Conservation (phyloP, 2,797 vertebrate species). For the Vipera latastei region DNA sequence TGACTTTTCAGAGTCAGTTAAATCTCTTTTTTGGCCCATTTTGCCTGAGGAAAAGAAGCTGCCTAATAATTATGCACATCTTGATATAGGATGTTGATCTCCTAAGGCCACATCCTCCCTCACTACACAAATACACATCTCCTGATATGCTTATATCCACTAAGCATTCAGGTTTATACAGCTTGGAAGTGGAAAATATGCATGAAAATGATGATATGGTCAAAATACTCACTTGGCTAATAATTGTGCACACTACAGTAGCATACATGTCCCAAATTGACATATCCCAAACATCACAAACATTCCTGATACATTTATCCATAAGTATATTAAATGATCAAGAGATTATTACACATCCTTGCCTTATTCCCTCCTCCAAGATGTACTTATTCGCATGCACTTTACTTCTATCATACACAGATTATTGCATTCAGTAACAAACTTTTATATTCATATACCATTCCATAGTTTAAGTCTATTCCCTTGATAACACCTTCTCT, state of each 20-base stretch:
- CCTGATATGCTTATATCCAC: too few relatives aligned
- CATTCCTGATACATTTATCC: background rate
- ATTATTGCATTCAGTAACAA: background rate
- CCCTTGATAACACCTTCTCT: background rate
- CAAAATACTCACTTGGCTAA: too few relatives aligned
- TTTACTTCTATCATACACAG: background rate
- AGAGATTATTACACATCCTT: background rate
- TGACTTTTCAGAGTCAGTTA: too few relatives aligned
- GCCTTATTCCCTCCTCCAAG: background rate
- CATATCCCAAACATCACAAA: background rate
- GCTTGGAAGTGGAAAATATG: too few relatives aligned
- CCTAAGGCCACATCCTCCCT: too few relatives aligned
- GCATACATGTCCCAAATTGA: background rate
- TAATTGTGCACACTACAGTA: background rate
- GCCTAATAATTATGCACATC: too few relatives aligned
- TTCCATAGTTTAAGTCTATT: background rate
- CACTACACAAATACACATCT: too few relatives aligned
- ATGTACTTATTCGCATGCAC: background rate
- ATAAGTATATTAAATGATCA: background rate
- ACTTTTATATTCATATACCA: background rate
- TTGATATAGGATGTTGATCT: too few relatives aligned
- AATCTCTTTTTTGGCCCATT: too few relatives aligned
- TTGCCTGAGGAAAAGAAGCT: too few relatives aligned
- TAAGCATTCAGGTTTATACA: too few relatives aligned
- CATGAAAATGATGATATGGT: too few relatives aligned